Evolutionary conservation across 1,140 invertebrate species (phyloP).

Genomic region (Colletes latitarsis): DNA sequence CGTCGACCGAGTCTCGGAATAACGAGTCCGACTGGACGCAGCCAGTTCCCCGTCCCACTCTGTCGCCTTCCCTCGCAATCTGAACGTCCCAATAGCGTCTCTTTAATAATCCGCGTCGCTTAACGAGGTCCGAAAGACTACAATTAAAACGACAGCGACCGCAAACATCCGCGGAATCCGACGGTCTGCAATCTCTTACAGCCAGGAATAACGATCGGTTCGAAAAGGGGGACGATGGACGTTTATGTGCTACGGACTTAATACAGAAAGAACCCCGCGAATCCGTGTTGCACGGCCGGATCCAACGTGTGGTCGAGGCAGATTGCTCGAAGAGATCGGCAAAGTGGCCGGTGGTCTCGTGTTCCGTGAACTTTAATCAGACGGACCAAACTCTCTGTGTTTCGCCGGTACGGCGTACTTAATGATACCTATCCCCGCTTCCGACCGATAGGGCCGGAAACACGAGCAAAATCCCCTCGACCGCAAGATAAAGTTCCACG

Average conservation of each 20-base stretch:
- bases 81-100: background rate
- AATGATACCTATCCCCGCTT: conserved; percentile 50
- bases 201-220: too few species aligned
- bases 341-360: conserved; percentile 48
- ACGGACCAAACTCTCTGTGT: conserved; percentile 21
- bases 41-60: background rate
- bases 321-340: conserved; percentile 57
- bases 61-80: background rate
- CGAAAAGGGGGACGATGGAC: too few species aligned
- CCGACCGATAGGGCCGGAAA: conserved; percentile 33
- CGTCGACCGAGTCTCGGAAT: conserved; percentile 2
- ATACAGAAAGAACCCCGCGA: conserved; percentile 11
- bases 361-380: conserved; percentile 62
- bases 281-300: conserved; percentile 31
- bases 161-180: too few species aligned
- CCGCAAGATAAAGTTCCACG: conserved; percentile 52
- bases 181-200: too few species aligned
- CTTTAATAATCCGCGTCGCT: conserved; percentile 32
- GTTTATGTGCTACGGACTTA: background rate
- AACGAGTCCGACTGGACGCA: conserved; percentile 22
- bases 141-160: conserved; percentile 15
- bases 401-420: conserved; percentile 32
- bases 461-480: conserved; percentile 43
- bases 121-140: conserved; percentile 18
- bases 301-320: conserved; percentile 38